Evolutionary conservation across 2,888 invertebrate genomes (phyloP).

Genomic region (Bombyx huttoni): DNA sequence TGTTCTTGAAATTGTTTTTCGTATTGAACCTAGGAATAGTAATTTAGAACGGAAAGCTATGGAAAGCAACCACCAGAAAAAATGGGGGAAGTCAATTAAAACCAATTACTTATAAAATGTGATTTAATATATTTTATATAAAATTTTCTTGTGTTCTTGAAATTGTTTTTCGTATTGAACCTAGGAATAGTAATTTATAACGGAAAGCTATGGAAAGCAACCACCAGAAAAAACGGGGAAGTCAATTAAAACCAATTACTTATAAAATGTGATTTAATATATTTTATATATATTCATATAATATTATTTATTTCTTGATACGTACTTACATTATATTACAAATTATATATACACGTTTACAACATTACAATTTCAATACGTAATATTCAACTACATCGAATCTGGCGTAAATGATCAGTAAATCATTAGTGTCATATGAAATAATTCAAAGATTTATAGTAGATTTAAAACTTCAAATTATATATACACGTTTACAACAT

Average conservation of each 20-base stretch:
- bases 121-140: constrained; percentile 55
- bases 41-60: neutral
- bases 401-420: neutral
- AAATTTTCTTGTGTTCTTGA: too few species aligned
- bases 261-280: constrained; percentile 46
- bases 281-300: constrained; percentile 32
- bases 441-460: neutral
- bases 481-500: too few species aligned
- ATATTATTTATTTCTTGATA: constrained; percentile 22
- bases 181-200: neutral
- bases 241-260: constrained; percentile 8
- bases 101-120: constrained; percentile 23
- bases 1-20: too few species aligned
- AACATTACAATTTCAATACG: neutral
- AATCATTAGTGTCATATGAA: too few species aligned
- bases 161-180: too few species aligned
- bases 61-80: constrained; percentile 3
- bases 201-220: neutral
- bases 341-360: constrained; percentile 46
- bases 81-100: neutral
- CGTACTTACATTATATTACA: constrained; percentile 39
- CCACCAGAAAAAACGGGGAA: constrained; percentile 1
- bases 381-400: neutral
- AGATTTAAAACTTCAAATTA: neutral
- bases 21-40: too few species aligned